Conservation (phyloP, 2,797 vertebrate genomes). For the Hoplostethus mediterraneus region DNA sequence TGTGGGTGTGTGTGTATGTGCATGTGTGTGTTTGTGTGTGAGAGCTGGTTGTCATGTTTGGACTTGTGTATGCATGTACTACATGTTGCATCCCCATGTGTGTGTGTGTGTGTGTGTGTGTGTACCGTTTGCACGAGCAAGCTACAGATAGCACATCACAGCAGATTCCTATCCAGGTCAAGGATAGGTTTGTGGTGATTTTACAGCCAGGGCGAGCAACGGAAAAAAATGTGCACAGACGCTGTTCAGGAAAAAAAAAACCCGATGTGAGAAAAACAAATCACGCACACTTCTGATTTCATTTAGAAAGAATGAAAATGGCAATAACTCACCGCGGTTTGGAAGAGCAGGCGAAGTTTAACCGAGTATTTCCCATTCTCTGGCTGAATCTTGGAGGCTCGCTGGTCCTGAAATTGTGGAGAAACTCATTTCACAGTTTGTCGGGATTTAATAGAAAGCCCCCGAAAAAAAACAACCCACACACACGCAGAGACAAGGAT, state of each 20-base stretch:
- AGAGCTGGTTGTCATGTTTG: constrained; percentile 8
- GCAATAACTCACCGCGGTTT: constrained; percentile 78
- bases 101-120: constrained; percentile 12
- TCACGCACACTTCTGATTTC: not conserved
- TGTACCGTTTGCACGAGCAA: constrained; percentile 26
- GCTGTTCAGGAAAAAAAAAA: no score
- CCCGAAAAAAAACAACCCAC: constrained; percentile 5
- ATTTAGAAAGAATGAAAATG: not conserved
- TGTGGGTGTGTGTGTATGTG: constrained; percentile 18
- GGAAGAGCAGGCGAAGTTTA: constrained; percentile 78
- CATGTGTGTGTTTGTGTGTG: not conserved
- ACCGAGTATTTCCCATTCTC: constrained; percentile 75
- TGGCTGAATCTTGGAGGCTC: constrained; percentile 44
- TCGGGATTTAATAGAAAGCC: constrained; percentile 13
- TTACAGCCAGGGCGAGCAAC: not conserved
- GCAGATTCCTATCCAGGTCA: constrained; percentile 34
- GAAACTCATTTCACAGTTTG: constrained; percentile 72
- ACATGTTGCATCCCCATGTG: constrained; percentile 2
- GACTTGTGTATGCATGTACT: no score
- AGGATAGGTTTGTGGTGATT: not conserved
- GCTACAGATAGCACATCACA: constrained; percentile 31
- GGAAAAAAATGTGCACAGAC: not conserved
- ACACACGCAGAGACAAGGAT: constrained; percentile 7
- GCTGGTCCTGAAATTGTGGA: constrained; percentile 30
- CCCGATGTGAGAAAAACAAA: no score